Conservation (phyloP, 2,888 invertebrate species). For the Rapana venosa region DNA sequence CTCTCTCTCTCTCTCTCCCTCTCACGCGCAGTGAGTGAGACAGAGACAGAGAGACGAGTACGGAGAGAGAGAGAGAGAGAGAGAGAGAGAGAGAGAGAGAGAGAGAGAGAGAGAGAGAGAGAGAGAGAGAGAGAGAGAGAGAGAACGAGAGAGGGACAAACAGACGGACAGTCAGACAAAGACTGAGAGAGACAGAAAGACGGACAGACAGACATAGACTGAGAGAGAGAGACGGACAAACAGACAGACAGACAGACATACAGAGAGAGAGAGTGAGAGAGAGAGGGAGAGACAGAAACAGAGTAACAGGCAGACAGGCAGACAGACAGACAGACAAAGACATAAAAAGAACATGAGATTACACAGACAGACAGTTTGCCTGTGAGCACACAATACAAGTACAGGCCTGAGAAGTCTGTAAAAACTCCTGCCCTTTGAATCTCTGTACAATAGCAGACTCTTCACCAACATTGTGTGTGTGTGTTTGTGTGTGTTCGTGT, state of each 20-base stretch:
- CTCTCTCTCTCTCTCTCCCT: no score
- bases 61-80: background rate
- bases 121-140: conserved; percentile 7
- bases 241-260: background rate
- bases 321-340: no score
- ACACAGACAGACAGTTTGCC: no score
- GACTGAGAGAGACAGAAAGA: background rate
- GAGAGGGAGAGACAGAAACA: background rate
- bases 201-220: background rate
- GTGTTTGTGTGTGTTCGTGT: no score
- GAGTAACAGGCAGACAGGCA: no score
- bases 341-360: no score
- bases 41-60: background rate
- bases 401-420: no score
- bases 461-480: no score
- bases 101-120: conserved; percentile 11
- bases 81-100: conserved; percentile 33
- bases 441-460: no score
- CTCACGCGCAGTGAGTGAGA: background rate
- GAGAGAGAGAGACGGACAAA: conserved; percentile 8
- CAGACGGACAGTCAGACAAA: background rate
- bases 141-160: background rate
- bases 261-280: background rate
- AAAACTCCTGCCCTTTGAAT: no score
- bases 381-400: no score